A percentile compares a stretch with the other conserved stretches of the same genome.
phyloP scores from a whole-genome alignment of 2,888 invertebrate species.

The Caenorhabditis auriculariae region DNA sequence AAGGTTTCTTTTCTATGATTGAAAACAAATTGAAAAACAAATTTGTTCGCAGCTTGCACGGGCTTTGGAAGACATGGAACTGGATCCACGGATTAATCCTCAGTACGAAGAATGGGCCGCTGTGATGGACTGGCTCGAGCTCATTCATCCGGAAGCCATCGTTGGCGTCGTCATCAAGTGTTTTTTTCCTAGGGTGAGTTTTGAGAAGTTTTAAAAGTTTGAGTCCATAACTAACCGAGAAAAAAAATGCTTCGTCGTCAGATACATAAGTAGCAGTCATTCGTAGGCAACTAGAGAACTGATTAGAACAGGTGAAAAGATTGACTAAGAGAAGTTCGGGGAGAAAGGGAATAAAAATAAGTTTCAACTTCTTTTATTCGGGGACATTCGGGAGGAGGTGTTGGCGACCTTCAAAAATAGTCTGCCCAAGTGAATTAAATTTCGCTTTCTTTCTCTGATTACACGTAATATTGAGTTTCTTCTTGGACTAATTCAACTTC shows the following conservation, averaged over 20 bases:
- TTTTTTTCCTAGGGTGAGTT: slow-evolving; percentile 79
- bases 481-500: background rate
- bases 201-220: slow-evolving; percentile 2
- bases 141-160: slow-evolving; percentile 79
- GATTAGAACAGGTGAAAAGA: no score
- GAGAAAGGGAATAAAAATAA: no score
- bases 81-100: slow-evolving; percentile 41
- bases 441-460: no score
- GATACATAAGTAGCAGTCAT: no score
- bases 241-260: background rate
- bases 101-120: slow-evolving; percentile 46
- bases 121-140: slow-evolving; percentile 84
- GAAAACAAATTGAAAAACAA: no score
- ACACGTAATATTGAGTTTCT: background rate
- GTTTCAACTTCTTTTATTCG: no score
- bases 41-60: slow-evolving; percentile 72
- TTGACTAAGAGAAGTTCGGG: no score
- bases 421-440: no score
- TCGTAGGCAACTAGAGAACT: no score
- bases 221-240: background rate
- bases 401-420: no score
- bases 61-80: slow-evolving; percentile 36
- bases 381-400: no score
- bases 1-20: slow-evolving; percentile 64
- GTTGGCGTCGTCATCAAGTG: slow-evolving; percentile 80